Base-by-base conservation (phyloP, 2,797 vertebrate species). In the Sciurus vulgaris region DNA sequence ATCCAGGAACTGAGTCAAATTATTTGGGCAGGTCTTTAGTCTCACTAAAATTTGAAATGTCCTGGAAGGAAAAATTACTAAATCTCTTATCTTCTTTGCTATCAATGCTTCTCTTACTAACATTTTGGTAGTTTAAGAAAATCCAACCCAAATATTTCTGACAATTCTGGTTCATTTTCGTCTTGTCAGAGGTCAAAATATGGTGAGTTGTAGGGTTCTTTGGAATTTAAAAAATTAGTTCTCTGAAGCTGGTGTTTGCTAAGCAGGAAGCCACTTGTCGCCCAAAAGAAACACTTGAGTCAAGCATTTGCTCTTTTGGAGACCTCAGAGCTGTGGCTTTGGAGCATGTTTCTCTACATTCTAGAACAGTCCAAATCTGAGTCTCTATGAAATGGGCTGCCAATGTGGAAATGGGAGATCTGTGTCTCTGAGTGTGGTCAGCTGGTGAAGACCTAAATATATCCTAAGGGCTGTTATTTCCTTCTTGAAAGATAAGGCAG, bases 241-340 rank as follows among this genome's bases (percentile, higher is more conserved):
- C 38, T 94, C 90, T 86, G 91, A 92, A 93, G 96, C 47, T 41
- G 85, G 35, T 76, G n/a, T 96, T 89, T 96, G 94, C 17, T 49
- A 96, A 95, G 95, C 94, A 96, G 97, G 96, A 97, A 96, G 78
- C 95, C 73, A 83, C 38, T 89, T 89, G 38, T 79, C 22, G 35
- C 17, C 13, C 65, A 92, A 65, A 93, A 63, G 82, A 98, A 97
- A 97, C 69, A 97, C 97, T 97, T 79, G 17, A 95, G 89, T 96
- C 3, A 49, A 94, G 78, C 44, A 7, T 59, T 56, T 70, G 35
- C 10, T 69, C 63, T 44, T 65, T 65, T 20, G 38, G 49, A 97
- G 93, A 26, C 38, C 85, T 91, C 93, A 38, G 51, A 72, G 14
- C 33, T 86, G n/a, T 2, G 0, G 6, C 9, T n/a, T 78, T 91